These are phyloP conservation scores for Nymphalis polychloros DNA, from an alignment of 2,888 invertebrate genomes.

Conservation along the genomic window DNA sequence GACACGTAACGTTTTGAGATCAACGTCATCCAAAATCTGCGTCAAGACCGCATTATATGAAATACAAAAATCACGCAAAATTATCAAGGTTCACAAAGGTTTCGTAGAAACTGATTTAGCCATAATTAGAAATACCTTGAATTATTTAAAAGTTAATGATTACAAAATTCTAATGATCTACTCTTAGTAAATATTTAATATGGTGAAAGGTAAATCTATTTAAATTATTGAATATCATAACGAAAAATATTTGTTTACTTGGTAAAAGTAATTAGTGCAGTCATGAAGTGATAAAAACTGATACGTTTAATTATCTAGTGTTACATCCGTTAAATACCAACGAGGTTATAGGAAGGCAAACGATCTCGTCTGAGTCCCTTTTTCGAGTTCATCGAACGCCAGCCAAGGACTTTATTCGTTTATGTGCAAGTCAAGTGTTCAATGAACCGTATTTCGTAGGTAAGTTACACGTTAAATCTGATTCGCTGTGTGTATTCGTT, in stretches of 20 bases:
- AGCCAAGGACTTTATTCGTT: constrained; percentile 33
- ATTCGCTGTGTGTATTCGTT: constrained; percentile 48
- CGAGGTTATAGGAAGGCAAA: constrained; percentile 8
- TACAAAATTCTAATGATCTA: no score
- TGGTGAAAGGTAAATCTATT: no score
- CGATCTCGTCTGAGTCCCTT: constrained; percentile 4
- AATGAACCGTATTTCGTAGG: constrained; percentile 30
- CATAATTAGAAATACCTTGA: neutral
- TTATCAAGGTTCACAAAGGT: neutral
- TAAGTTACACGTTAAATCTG: constrained; percentile 12
- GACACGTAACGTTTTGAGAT: constrained; percentile 35
- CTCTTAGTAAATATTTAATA: no score
- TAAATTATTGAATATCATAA: no score
- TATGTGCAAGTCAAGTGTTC: constrained; percentile 28
- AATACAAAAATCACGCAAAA: neutral
- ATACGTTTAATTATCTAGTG: constrained; percentile 16
- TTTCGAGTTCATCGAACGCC: constrained; percentile 35
- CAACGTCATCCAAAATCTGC: constrained; percentile 31
- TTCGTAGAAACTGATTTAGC: neutral
- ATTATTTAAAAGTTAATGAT: no score
- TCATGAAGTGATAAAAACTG: neutral
- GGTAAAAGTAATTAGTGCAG: constrained; percentile 13
- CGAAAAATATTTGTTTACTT: no score
- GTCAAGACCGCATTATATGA: constrained; percentile 5
- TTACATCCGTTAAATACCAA: constrained; percentile 18